Percentiles rank a stretch among this genome's conserved stretches.
phyloP scores from a whole-genome alignment of 2,113 vertebrate genomes.

The Cryptotis parvus region DNA sequence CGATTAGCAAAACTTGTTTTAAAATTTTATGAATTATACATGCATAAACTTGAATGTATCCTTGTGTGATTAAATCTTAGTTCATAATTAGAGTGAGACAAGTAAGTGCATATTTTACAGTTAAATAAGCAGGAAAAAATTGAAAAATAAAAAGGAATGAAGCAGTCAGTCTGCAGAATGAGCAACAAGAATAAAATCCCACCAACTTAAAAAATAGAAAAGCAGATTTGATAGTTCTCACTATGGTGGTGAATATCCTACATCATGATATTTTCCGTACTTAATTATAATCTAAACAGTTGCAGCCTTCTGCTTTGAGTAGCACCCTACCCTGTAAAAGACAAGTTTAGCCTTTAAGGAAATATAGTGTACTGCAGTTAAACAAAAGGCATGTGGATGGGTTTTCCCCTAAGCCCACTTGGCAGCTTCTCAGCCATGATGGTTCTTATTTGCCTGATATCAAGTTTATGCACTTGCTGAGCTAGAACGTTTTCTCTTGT shows the following conservation, averaged over 20 bases:
- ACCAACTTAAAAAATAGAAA: background rate
- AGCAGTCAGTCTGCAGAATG: background rate
- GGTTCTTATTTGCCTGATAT: background rate
- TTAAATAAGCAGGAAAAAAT: background rate
- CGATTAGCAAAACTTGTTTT: slow-evolving; percentile 51
- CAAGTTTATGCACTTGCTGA: background rate
- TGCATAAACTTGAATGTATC: slow-evolving; percentile 48
- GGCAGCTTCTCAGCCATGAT: background rate
- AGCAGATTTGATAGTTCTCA: slow-evolving; percentile 4
- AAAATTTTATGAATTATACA: slow-evolving; percentile 67
- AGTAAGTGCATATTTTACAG: slow-evolving; percentile 48
- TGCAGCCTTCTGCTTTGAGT: background rate
- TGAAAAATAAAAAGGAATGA: background rate
- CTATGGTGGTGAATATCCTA: background rate
- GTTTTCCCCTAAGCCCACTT: background rate
- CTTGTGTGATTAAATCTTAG: slow-evolving; percentile 71
- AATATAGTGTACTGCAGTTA: background rate
- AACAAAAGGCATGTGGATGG: background rate
- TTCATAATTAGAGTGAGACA: slow-evolving; percentile 70
- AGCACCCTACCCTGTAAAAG: background rate
- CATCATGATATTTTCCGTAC: background rate
- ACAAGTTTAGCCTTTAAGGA: background rate
- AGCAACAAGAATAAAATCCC: too few species aligned
- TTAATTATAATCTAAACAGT: slow-evolving; percentile 38
- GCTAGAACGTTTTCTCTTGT: slow-evolving; percentile 32